phyloP scores from a whole-genome alignment of 2,113 vertebrate species.

The Lynx canadensis region DNA sequence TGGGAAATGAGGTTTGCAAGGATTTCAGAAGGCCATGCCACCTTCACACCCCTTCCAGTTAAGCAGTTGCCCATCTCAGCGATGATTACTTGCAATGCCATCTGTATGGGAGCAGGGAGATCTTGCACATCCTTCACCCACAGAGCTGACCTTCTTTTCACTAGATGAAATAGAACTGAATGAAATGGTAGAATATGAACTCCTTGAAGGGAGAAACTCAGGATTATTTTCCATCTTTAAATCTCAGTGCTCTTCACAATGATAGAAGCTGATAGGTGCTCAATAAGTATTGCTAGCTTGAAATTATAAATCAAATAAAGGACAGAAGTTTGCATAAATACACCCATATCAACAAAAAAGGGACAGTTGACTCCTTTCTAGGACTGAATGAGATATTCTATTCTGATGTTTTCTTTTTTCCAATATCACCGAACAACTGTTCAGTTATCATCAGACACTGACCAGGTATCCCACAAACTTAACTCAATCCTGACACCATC shows the following conservation, averaged over 20 bases:
- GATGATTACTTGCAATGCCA: not conserved
- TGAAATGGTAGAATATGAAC: not conserved
- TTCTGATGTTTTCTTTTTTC: not conserved
- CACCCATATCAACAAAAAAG: not conserved
- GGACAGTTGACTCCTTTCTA: not conserved
- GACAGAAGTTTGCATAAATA: not conserved
- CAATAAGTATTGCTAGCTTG: not conserved
- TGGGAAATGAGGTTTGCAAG: not conserved
- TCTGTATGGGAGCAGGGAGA: not conserved
- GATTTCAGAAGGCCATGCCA: not conserved
- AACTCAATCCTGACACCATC: not conserved
- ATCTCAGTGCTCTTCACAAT: not conserved
- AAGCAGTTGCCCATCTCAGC: not conserved
- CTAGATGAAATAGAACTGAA: not conserved
- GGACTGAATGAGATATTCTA: not conserved
- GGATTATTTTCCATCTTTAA: not conserved
- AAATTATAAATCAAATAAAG: not conserved
- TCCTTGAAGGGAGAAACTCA: not conserved
- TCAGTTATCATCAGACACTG: not conserved
- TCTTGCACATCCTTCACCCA: not conserved
- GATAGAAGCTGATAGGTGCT: not conserved
- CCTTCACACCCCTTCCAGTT: not conserved
- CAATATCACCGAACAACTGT: not conserved
- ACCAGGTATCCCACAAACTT: not conserved
- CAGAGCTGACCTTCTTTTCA: not conserved